phyloP scores from a whole-genome alignment of 2,797 vertebrate species.

The Menidia menidia region DNA sequence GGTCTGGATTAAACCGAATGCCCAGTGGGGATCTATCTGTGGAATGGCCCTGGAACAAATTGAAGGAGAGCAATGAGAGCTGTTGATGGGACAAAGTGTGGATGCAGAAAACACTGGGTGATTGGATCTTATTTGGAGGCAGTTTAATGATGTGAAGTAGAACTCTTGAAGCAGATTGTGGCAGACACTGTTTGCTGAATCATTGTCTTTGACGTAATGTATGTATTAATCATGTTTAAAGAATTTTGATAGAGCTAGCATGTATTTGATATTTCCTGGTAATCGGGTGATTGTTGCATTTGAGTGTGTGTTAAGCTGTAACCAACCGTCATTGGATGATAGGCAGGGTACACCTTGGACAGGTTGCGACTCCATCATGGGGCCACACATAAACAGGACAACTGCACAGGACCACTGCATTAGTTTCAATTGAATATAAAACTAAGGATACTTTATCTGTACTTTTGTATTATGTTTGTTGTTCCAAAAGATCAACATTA shows the following conservation, averaged over 20 bases:
- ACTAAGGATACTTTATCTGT: too few relatives aligned
- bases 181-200: background rate
- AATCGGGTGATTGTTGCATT: too few relatives aligned
- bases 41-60: constrained; percentile 59
- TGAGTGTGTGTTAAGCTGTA: too few relatives aligned
- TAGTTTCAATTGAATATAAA: too few relatives aligned
- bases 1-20: constrained; percentile 85
- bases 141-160: constrained; percentile 34
- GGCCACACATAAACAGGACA: too few relatives aligned
- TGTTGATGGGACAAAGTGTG: constrained; percentile 33
- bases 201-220: background rate
- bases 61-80: constrained; percentile 39
- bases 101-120: constrained; percentile 9
- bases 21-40: constrained; percentile 67
- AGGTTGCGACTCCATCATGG: too few relatives aligned
- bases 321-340: too few relatives aligned
- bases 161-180: background rate
- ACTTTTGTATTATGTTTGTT: too few relatives aligned
- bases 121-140: constrained; percentile 33
- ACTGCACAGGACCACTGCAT: too few relatives aligned
- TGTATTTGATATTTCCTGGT: background rate
- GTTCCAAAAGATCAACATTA: too few relatives aligned
- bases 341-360: too few relatives aligned
- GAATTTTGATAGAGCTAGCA: background rate
- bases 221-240: background rate